Base-by-base conservation (phyloP, 1,140 invertebrate genomes). In the Caenorhabditis brenneri region DNA sequence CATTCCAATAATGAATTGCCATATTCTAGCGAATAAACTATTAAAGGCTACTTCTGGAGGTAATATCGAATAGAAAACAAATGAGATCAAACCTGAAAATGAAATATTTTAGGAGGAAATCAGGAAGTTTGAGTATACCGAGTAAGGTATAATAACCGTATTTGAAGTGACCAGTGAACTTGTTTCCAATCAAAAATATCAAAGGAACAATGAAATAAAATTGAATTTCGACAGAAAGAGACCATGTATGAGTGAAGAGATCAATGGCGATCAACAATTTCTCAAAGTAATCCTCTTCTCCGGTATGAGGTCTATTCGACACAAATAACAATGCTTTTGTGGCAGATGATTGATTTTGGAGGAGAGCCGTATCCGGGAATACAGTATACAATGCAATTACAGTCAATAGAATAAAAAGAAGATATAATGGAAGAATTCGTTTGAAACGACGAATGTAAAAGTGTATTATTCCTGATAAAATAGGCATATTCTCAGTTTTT, bases 391-490 rank as follows among this genome's bases (percentile, higher is more conserved):
- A 31, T 10, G 49, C 10, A 46, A 80, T 53, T 22, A 51, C 15
- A 36, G 42, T 51, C 1, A 53, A n/a, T 10, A 53, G 31, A n/a
- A 80, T 80, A 36, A 80, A 48, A 15, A 51, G 24, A 36, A 49
- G 42, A 53, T 80, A 80, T 0, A 80, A 29, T 19, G 79, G 79
- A 49, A 80, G 49, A 53, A 80, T 80, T 24, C 79, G 9, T 53
- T 80, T 80, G 49, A 80, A 48, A 36, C 79, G 42, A 29, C 79
- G 42, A 51, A 24, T 53, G 27, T 80, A 80, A 53, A 80, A 80
- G 10, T 80, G 46, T 1, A 36, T 9, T 33, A 49, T 10, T 33
- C 10, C 58, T 33, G 58, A 65, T 15, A 33, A 19, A 9, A 65
- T 31, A 19, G 31, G 31, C 49, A 36, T 80, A 15, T 51, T 53